Conservation (phyloP, 1,140 invertebrate genomes). For the Caenorhabditis inopinata region DNA sequence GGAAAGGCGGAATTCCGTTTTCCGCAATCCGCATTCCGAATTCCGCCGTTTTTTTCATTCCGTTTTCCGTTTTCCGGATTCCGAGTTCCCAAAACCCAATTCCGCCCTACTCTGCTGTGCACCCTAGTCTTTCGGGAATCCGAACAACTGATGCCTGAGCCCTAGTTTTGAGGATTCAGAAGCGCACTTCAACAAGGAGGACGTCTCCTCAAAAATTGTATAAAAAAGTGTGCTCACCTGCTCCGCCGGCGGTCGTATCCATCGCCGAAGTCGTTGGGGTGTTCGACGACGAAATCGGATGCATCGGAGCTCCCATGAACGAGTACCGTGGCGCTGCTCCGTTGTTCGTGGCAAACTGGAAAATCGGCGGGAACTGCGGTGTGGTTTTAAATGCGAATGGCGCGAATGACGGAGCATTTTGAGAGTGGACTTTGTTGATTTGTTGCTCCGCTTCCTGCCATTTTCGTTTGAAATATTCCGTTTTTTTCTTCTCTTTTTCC, state of each 20-base stretch:
- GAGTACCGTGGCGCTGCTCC: neutral
- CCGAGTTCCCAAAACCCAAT: too few species aligned
- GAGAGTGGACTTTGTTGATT: too few species aligned
- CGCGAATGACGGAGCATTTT: too few species aligned
- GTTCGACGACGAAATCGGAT: conserved; percentile 7
- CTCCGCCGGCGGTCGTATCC: neutral
- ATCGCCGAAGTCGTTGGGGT: conserved; percentile 1
- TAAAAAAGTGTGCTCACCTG: neutral
- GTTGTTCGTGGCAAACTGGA: neutral
- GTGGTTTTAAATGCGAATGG: neutral
- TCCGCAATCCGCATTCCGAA: too few species aligned
- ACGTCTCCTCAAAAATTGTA: neutral
- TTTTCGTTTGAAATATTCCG: neutral
- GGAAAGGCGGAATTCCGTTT: too few species aligned
- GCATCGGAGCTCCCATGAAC: conserved; percentile 8
- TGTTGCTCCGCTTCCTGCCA: neutral
- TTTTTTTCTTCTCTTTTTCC: conserved; percentile 6
- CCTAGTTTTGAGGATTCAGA: too few species aligned
- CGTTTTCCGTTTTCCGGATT: too few species aligned
- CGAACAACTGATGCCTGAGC: too few species aligned
- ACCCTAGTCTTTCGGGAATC: too few species aligned
- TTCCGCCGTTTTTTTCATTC: too few species aligned
- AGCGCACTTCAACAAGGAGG: too few species aligned
- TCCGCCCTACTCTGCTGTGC: too few species aligned
- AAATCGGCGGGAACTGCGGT: neutral